A percentile compares a stretch with the other conserved stretches of the same genome.
Conservation (phyloP, 2,113 vertebrate genomes). For the Vombatus ursinus region DNA sequence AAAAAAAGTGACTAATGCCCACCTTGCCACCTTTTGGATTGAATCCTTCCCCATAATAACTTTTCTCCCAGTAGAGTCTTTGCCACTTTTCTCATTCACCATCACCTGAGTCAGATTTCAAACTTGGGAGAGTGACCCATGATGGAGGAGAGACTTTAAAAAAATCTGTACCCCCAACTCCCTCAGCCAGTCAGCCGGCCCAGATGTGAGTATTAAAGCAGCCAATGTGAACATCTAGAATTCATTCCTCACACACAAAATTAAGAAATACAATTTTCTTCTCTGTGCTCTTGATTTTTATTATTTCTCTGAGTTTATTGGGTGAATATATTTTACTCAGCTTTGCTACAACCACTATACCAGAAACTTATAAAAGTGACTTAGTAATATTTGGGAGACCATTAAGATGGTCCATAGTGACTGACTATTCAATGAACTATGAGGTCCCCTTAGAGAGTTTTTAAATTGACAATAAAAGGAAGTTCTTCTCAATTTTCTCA, state of each 20-base stretch:
- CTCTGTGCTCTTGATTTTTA: background rate
- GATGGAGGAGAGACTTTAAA: background rate
- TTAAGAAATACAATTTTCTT: background rate
- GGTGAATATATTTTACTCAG: background rate
- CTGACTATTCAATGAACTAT: background rate
- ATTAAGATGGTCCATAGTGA: background rate
- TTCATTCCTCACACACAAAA: too few species aligned
- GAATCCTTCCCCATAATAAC: background rate
- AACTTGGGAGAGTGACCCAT: too few species aligned
- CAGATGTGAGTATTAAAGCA: background rate
- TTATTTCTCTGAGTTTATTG: background rate
- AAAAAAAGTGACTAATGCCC: background rate
- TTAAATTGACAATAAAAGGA: constrained; percentile 12
- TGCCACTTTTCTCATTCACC: background rate
- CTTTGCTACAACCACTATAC: background rate
- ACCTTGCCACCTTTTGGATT: background rate
- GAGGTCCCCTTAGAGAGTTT: background rate
- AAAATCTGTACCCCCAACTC: background rate
- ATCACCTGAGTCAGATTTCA: background rate
- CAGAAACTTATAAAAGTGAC: background rate
- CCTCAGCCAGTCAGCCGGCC: background rate
- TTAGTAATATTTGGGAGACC: background rate
- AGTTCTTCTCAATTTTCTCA: constrained; percentile 34
- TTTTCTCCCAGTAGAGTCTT: background rate
- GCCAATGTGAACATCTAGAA: background rate